Evolutionary conservation across 2,888 invertebrate species (phyloP).

Genomic region (Drosophila prostipennis): DNA sequence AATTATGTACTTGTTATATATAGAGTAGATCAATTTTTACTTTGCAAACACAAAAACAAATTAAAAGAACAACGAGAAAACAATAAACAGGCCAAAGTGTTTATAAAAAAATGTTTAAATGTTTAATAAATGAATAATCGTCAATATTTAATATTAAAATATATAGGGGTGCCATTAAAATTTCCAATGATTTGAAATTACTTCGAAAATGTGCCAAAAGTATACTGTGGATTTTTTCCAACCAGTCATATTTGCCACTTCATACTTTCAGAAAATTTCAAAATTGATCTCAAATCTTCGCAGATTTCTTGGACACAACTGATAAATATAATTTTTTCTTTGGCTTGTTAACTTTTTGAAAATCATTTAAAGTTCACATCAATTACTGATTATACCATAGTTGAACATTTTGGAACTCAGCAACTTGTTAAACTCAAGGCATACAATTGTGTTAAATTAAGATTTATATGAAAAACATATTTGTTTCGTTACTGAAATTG

Average conservation of each 20-base stretch:
- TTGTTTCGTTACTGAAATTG: conserved; percentile 37
- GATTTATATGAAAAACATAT: conserved; percentile 40
- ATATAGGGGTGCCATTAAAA: background rate
- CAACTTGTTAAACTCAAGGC: conserved; percentile 64
- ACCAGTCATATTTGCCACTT: background rate
- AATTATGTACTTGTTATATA: conserved; percentile 24
- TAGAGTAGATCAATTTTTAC: conserved; percentile 24
- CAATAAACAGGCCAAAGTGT: conserved; percentile 34
- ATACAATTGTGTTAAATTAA: conserved; percentile 53
- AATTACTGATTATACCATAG: conserved; percentile 31
- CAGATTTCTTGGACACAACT: background rate
- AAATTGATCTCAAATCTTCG: background rate
- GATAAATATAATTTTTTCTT: background rate
- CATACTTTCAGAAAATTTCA: background rate
- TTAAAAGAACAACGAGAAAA: conserved; percentile 18
- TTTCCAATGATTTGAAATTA: conserved; percentile 4
- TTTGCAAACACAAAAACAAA: conserved; percentile 40
- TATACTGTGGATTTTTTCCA: background rate
- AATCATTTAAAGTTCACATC: conserved; percentile 33
- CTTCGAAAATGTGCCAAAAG: background rate
- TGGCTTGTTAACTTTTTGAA: conserved; percentile 24
- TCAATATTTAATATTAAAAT: conserved; percentile 4
- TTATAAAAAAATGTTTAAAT: too few species aligned
- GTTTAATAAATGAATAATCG: conserved; percentile 1
- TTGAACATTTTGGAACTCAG: conserved; percentile 52